phyloP scores from a whole-genome alignment of 2,113 vertebrate genomes.

The Gavia stellata region DNA sequence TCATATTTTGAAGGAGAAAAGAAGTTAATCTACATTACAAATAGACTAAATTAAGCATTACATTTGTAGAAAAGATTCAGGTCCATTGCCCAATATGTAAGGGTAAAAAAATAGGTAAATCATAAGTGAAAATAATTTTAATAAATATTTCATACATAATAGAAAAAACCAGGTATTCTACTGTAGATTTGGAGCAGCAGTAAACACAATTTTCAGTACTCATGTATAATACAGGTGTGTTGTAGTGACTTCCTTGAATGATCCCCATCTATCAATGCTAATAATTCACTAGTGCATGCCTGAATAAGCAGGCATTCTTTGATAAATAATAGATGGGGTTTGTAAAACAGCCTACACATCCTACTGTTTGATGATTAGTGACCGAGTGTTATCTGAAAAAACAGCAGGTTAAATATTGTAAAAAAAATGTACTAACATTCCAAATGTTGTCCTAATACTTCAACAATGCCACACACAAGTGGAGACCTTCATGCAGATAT shows the following conservation, averaged over 20 bases:
- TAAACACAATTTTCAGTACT: background rate
- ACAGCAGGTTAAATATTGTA: background rate
- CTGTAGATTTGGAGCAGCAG: background rate
- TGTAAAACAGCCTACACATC: background rate
- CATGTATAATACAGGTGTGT: background rate
- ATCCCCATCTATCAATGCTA: background rate
- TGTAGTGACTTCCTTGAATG: background rate
- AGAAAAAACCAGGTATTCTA: background rate
- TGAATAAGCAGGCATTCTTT: background rate
- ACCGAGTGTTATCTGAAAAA: background rate
- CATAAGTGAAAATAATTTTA: background rate
- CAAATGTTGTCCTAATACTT: background rate
- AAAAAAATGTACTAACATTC: background rate
- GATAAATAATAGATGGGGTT: background rate
- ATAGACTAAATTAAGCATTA: background rate
- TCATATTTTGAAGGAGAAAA: background rate
- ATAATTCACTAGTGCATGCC: background rate
- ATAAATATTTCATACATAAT: background rate
- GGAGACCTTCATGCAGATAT: background rate
- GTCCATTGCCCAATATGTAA: background rate
- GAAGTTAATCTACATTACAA: background rate
- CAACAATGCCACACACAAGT: background rate
- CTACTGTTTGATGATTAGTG: background rate
- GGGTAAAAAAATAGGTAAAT: background rate
- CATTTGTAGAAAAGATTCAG: background rate